These are phyloP conservation scores for Andinoacara biseriatus DNA, from an alignment of 2,113 vertebrate genomes.

Conservation along the genomic window DNA sequence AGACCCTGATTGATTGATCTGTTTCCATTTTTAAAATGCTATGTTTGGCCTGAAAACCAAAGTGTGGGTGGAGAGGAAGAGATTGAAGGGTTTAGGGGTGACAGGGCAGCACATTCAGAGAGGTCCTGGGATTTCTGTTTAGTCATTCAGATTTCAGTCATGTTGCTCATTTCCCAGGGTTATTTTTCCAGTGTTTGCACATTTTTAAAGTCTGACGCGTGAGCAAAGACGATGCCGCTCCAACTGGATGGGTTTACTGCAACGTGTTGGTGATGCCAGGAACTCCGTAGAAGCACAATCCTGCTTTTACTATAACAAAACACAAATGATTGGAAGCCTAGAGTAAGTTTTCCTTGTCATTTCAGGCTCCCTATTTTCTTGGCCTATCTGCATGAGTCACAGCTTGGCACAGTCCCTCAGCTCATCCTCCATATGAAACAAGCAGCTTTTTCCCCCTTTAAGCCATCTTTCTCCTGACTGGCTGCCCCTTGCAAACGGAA, in stretches of 20 bases:
- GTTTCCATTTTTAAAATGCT: slow-evolving; percentile 30
- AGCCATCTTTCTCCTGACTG: neutral
- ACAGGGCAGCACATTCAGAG: slow-evolving; percentile 5
- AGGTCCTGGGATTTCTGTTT: slow-evolving; percentile 58
- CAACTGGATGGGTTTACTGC: neutral
- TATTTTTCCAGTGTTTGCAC: neutral
- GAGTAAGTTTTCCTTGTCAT: neutral
- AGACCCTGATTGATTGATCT: slow-evolving; percentile 8
- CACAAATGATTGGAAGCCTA: too few relatives aligned
- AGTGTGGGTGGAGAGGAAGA: neutral
- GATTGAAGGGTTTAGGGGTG: slow-evolving; percentile 1
- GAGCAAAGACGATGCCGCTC: neutral
- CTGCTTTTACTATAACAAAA: too few relatives aligned
- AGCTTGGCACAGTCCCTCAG: neutral
- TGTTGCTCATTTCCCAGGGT: slow-evolving; percentile 54
- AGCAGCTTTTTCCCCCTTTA: neutral
- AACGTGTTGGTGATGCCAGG: neutral
- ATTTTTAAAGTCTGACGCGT: slow-evolving; percentile 5
- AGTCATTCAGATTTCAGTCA: slow-evolving; percentile 11
- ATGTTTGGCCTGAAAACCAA: slow-evolving; percentile 48
- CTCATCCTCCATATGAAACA: neutral
- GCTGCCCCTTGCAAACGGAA: neutral
- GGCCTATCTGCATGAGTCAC: neutral
- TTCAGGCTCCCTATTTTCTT: neutral
- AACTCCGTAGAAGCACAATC: too few relatives aligned